Conservation (phyloP, 2,888 invertebrate genomes). For the Erynnis tages region DNA sequence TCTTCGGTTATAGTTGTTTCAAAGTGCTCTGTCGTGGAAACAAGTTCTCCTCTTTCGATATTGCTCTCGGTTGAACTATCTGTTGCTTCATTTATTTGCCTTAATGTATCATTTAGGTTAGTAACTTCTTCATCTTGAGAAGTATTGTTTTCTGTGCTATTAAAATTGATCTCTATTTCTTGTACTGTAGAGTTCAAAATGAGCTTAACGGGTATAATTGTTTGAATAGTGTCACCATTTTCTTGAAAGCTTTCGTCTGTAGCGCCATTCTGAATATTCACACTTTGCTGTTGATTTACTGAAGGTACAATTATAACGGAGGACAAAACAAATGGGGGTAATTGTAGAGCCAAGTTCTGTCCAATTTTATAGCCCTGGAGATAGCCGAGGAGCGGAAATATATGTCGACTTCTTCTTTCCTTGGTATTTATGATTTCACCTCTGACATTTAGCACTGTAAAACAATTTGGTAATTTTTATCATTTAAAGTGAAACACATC, state of each 20-base stretch:
- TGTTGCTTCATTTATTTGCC: slow-evolving; percentile 27
- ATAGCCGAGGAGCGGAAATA: slow-evolving; percentile 43
- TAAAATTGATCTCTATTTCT: slow-evolving; percentile 6
- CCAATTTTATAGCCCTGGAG: slow-evolving; percentile 43
- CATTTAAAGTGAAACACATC: background rate
- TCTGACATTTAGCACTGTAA: slow-evolving; percentile 34
- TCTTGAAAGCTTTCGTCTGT: slow-evolving; percentile 41
- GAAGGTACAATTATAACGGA: slow-evolving; percentile 46
- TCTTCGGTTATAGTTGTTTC: slow-evolving; percentile 14
- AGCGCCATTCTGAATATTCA: slow-evolving; percentile 39
- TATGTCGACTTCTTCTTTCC: slow-evolving; percentile 33
- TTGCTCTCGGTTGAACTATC: slow-evolving; percentile 20
- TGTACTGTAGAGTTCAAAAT: slow-evolving; percentile 19
- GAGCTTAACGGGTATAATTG: slow-evolving; percentile 34
- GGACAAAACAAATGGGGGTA: slow-evolving; percentile 39
- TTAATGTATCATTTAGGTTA: slow-evolving; percentile 28
- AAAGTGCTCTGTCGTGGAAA: slow-evolving; percentile 12
- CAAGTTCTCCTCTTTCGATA: slow-evolving; percentile 20
- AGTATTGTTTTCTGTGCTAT: background rate
- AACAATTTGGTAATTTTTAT: too few relatives aligned
- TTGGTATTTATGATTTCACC: slow-evolving; percentile 19
- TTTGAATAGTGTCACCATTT: slow-evolving; percentile 36
- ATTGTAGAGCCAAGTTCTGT: slow-evolving; percentile 39
- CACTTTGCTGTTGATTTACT: slow-evolving; percentile 45
- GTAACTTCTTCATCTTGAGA: slow-evolving; percentile 3